Evolutionary conservation across 2,888 invertebrate genomes (phyloP), one percentile per base, ranked within the genome.

Genomic region (Mythimna pallens): DNA sequence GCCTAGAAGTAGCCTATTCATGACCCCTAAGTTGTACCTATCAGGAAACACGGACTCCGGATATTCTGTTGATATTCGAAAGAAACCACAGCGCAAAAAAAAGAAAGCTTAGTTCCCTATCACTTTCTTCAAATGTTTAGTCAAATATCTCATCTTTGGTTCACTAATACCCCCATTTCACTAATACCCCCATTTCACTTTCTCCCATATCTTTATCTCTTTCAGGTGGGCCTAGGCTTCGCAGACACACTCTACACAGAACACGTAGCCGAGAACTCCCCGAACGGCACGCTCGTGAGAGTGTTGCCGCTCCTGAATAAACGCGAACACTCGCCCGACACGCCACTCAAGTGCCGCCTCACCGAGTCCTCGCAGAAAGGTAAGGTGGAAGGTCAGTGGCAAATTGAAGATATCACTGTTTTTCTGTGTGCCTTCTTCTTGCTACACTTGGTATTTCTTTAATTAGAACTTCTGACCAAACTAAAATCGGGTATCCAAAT

Each of bases 191-290:
- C 4, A 5, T 14, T 14, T 43, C 4, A 14, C 14, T 14, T 14
- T 43, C 14, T 3, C 1, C 4, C 5, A 5, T 43, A 12, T 14
- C 5, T 43, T 1, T 43, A 14, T 43, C 43, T 47, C 47, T 47
- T 47, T 20, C 89, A 98, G 96, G 97, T 98, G 9, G 98, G 98
- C 1, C 96, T 99, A 43, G 98, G 99, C 1, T 99, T 99, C 90
- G 98, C 98, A 9, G 99, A 99, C 89, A 98, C 98, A 64, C 97
- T 98, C 0, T 99, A 99, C 91, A 98, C 98, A 65, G 97, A 98
- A 1, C 98, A 98, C 76, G 96, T 99, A 0, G 97, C 97, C 0
- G 99, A 99, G 93, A 98, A 98, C 92, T 97, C 98, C 0, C 94
- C 96, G 0, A 97, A 97, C 62, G 97, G 97, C 22, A 97, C 97